Evolutionary conservation across 2,888 invertebrate genomes (phyloP).

Genomic region (Siphonodentalium dalli): DNA sequence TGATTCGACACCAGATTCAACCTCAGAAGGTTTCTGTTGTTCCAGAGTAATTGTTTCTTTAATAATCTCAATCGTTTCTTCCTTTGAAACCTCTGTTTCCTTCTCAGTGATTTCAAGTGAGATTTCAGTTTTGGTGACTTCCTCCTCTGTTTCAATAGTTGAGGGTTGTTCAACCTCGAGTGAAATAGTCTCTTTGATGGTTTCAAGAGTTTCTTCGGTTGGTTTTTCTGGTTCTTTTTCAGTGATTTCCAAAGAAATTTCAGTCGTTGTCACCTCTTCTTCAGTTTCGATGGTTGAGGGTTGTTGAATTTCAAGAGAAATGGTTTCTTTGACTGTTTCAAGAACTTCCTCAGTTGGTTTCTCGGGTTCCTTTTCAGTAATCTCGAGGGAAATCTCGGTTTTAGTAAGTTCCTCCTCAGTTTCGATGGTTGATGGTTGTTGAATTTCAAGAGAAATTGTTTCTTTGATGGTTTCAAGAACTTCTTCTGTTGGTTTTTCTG

Average conservation of each 20-base stretch:
- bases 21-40: conserved; percentile 25
- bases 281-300: not conserved
- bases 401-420: no score
- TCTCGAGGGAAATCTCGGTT: no score
- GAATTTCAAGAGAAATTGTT: not conserved
- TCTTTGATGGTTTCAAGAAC: no score
- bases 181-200: conserved; percentile 10
- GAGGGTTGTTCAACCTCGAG: conserved; percentile 17
- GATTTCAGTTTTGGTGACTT: conserved; percentile 10
- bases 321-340: no score
- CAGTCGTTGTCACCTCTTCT: conserved; percentile 3
- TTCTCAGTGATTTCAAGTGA: conserved; percentile 24
- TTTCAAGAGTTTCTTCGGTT: conserved; percentile 18
- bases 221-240: conserved; percentile 17
- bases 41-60: conserved; percentile 20
- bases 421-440: not conserved
- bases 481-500: conserved; percentile 5
- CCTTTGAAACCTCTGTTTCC: conserved; percentile 22
- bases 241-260: conserved; percentile 11
- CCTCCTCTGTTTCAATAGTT: conserved; percentile 3
- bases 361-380: no score
- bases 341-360: no score
- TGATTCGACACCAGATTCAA: conserved; percentile 8
- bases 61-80: conserved; percentile 26
- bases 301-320: conserved; percentile 14